Evolutionary conservation across 2,888 invertebrate species (phyloP).

Genomic region (Mellilla xanthometata): DNA sequence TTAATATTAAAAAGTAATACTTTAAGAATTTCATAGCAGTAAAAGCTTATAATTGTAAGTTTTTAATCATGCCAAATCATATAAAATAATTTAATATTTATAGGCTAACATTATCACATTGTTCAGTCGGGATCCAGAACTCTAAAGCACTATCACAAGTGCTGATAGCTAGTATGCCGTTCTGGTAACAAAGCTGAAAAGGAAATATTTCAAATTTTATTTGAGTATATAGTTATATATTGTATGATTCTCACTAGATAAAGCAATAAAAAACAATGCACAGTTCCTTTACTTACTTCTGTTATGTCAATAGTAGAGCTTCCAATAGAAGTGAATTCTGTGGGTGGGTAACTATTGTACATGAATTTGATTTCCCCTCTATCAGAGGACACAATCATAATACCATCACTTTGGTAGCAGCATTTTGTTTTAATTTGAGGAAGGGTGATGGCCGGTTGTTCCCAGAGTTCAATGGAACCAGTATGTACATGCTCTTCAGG

Average conservation of each 20-base stretch:
- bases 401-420: slow-evolving; percentile 64
- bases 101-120: slow-evolving; percentile 1
- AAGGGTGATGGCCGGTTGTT: slow-evolving; percentile 55
- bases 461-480: slow-evolving; percentile 63
- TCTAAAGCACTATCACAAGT: slow-evolving; percentile 77
- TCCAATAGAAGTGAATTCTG: slow-evolving; percentile 56
- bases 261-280: too few species aligned
- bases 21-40: too few species aligned
- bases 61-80: too few species aligned
- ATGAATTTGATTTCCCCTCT: slow-evolving; percentile 73
- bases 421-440: slow-evolving; percentile 68
- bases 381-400: slow-evolving; percentile 70
- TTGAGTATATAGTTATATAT: too few species aligned
- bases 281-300: slow-evolving; percentile 61
- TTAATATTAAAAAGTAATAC: too few species aligned
- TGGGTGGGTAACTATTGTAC: slow-evolving; percentile 69
- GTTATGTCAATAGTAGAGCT: slow-evolving; percentile 69
- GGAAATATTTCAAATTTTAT: slow-evolving; percentile 14
- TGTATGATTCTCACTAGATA: too few species aligned
- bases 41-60: too few species aligned
- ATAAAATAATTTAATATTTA: neutral
- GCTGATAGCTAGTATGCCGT: slow-evolving; percentile 71
- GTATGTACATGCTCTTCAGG: slow-evolving; percentile 56
- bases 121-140: slow-evolving; percentile 71
- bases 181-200: slow-evolving; percentile 74